phyloP scores from a whole-genome alignment of 2,888 invertebrate genomes.

The Andrena chrysosceles region DNA sequence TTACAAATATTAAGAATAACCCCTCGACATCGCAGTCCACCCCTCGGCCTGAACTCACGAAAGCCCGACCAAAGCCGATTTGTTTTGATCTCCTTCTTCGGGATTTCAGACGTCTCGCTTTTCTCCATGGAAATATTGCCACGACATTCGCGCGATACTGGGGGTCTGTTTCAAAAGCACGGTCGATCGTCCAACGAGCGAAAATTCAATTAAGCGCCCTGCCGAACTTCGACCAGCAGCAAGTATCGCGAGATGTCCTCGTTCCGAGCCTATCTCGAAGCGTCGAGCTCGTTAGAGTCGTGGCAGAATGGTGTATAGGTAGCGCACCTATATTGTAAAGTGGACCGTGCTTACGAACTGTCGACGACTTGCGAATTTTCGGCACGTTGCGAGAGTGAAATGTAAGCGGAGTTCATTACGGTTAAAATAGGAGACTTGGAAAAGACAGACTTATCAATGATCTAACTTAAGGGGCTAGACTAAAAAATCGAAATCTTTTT shows the following conservation, averaged over 20 bases:
- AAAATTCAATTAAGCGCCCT: slow-evolving; percentile 73
- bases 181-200: slow-evolving; percentile 59
- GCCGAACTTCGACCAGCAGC: not conserved
- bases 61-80: slow-evolving; percentile 83
- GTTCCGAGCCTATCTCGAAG: slow-evolving; percentile 4
- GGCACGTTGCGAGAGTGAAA: too few relatives aligned
- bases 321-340: not conserved
- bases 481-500: too few relatives aligned
- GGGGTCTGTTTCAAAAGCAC: slow-evolving; percentile 47
- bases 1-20: slow-evolving; percentile 83
- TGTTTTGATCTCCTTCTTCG: slow-evolving; percentile 79
- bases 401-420: too few relatives aligned
- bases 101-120: slow-evolving; percentile 72
- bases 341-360: not conserved
- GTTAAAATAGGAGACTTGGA: too few relatives aligned
- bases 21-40: slow-evolving; percentile 68
- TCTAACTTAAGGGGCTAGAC: too few relatives aligned
- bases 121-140: slow-evolving; percentile 49
- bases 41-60: slow-evolving; percentile 60
- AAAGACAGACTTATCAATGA: too few relatives aligned
- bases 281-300: slow-evolving; percentile 12
- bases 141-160: slow-evolving; percentile 48
- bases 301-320: too few relatives aligned
- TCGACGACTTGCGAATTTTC: not conserved
- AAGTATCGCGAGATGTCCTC: slow-evolving; percentile 18